These are phyloP conservation scores for Campylomormyrus tamandua DNA, from an alignment of 2,113 vertebrate genomes.

Conservation along the genomic window DNA sequence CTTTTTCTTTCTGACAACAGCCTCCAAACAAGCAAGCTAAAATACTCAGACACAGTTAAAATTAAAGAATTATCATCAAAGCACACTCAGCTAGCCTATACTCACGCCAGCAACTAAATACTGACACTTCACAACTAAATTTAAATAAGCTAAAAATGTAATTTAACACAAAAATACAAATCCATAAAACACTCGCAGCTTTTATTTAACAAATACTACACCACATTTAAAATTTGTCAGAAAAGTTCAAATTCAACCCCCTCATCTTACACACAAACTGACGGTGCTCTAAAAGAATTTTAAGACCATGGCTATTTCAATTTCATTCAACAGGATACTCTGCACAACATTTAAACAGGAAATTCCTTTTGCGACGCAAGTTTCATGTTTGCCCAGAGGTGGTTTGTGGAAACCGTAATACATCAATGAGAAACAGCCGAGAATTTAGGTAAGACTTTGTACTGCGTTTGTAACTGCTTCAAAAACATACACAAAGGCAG, in stretches of 20 bases:
- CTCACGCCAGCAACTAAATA: background rate
- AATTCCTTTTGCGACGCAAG: background rate
- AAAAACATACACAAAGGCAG: background rate
- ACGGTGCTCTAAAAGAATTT: background rate
- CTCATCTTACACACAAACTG: background rate
- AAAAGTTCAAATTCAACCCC: background rate
- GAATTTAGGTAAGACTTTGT: background rate
- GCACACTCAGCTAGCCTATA: background rate
- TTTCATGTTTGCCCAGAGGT: slow-evolving; percentile 6
- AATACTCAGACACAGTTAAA: background rate
- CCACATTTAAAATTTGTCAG: background rate
- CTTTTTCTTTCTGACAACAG: background rate
- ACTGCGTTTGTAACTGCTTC: background rate
- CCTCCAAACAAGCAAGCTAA: background rate
- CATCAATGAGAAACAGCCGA: background rate
- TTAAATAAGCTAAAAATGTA: background rate
- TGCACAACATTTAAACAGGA: slow-evolving; percentile 8
- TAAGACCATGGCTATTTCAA: background rate
- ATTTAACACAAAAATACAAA: background rate
- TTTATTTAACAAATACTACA: background rate
- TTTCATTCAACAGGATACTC: slow-evolving; percentile 1
- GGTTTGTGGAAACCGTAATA: background rate
- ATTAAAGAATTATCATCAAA: background rate
- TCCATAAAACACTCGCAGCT: background rate
- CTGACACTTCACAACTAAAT: background rate